These are phyloP conservation scores for Cairina moschata DNA, from an alignment of 2,113 vertebrate species.

Conservation along the genomic window DNA sequence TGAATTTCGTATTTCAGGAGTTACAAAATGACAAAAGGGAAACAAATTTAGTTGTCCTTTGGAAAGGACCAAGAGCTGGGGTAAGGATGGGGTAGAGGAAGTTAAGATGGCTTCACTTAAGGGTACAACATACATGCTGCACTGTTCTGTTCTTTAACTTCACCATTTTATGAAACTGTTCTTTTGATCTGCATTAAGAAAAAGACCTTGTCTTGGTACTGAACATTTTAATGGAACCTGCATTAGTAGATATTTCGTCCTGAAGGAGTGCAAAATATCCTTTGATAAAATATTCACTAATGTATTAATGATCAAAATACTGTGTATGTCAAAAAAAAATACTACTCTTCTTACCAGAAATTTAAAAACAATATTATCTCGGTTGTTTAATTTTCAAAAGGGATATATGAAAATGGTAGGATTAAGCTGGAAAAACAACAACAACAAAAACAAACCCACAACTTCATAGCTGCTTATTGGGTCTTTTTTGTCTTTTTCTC, in stretches of 20 bases:
- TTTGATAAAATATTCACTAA: conserved; percentile 67
- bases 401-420: conserved; percentile 3
- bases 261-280: conserved; percentile 6
- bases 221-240: conserved; percentile 36
- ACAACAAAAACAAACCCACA: too few species aligned
- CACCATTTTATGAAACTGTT: conserved; percentile 21
- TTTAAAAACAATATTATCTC: conserved; percentile 3
- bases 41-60: not conserved
- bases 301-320: conserved; percentile 61
- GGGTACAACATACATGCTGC: not conserved
- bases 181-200: conserved; percentile 53
- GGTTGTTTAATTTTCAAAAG: conserved; percentile 30
- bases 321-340: not conserved
- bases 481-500: conserved; percentile 15
- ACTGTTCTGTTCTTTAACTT: not conserved
- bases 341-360: not conserved
- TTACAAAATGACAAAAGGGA: not conserved
- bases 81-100: not conserved
- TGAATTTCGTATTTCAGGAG: not conserved
- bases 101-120: not conserved
- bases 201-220: not conserved
- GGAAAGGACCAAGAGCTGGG: not conserved
- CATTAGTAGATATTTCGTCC: conserved; percentile 11
- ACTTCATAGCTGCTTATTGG: conserved; percentile 11
- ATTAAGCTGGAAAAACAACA: not conserved